These are phyloP conservation scores for Aspidoscelis tigris DNA, from an alignment of 2,113 vertebrate species.

Conservation along the genomic window DNA sequence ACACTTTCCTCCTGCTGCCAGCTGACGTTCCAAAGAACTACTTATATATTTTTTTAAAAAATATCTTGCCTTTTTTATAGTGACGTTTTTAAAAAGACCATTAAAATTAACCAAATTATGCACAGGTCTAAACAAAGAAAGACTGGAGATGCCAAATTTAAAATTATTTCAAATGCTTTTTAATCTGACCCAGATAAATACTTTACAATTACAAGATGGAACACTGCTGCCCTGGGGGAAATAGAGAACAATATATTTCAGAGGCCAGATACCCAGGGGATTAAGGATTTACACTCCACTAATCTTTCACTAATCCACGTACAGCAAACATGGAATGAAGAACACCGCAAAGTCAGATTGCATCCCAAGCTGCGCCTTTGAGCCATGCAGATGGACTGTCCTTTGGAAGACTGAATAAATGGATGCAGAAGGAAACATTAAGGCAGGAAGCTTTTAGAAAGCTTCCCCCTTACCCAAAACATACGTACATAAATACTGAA, in stretches of 20 bases:
- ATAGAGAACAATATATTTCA: slow-evolving; percentile 52
- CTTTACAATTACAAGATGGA: slow-evolving; percentile 63
- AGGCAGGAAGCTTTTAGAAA: not conserved
- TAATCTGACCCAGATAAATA: slow-evolving; percentile 70
- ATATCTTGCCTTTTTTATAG: slow-evolving; percentile 58
- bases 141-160: slow-evolving; percentile 56
- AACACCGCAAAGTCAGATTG: slow-evolving; percentile 6
- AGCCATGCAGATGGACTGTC: slow-evolving; percentile 29
- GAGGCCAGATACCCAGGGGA: slow-evolving; percentile 48
- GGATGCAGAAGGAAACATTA: slow-evolving; percentile 11
- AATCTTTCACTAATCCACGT: slow-evolving; percentile 25
- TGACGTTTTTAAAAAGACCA: slow-evolving; percentile 45
- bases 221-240: slow-evolving; percentile 57
- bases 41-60: slow-evolving; percentile 54
- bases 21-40: slow-evolving; percentile 56
- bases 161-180: slow-evolving; percentile 58
- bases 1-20: slow-evolving; percentile 32
- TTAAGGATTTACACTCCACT: slow-evolving; percentile 49
- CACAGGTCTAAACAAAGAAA: slow-evolving; percentile 63
- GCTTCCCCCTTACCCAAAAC: not conserved
- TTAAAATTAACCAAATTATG: slow-evolving; percentile 66
- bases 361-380: not conserved
- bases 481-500: not conserved
- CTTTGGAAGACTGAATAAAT: not conserved
- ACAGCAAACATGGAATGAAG: slow-evolving; percentile 19